Evolutionary conservation across 2,888 invertebrate species (phyloP).

Genomic region (Heliconius ethilla): DNA sequence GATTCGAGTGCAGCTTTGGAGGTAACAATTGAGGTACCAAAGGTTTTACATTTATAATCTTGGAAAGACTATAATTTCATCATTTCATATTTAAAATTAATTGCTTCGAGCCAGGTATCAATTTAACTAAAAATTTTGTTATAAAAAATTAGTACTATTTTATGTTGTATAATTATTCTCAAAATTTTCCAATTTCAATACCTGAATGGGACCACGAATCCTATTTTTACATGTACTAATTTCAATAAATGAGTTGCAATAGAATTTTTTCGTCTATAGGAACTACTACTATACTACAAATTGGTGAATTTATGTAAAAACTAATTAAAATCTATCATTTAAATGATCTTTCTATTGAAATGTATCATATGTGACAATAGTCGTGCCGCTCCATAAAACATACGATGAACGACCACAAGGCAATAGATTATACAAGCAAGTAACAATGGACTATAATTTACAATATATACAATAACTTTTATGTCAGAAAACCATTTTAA

Average conservation of each 20-base stretch:
- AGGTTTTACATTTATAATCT: neutral
- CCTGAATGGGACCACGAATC: neutral
- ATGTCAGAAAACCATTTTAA: too few species aligned
- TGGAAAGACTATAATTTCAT: too few species aligned
- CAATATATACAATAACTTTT: neutral
- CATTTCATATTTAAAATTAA: neutral
- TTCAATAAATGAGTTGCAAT: too few species aligned
- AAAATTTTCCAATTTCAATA: too few species aligned
- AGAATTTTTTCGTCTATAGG: too few species aligned
- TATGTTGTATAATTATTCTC: too few species aligned
- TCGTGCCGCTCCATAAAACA: conserved; percentile 5
- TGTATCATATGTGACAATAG: conserved; percentile 14
- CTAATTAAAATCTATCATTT: neutral
- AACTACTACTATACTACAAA: too few species aligned
- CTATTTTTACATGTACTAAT: too few species aligned
- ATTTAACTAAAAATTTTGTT: too few species aligned
- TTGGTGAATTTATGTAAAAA: neutral
- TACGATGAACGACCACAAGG: neutral
- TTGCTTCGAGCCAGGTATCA: neutral
- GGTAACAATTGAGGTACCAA: neutral
- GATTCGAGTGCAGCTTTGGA: neutral
- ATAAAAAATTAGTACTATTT: too few species aligned
- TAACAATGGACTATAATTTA: conserved; percentile 9
- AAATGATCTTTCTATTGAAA: neutral
- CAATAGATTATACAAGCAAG: conserved; percentile 5